Evolutionary conservation across 2,797 vertebrate species (phyloP).

Genomic region (Mus spretus): DNA sequence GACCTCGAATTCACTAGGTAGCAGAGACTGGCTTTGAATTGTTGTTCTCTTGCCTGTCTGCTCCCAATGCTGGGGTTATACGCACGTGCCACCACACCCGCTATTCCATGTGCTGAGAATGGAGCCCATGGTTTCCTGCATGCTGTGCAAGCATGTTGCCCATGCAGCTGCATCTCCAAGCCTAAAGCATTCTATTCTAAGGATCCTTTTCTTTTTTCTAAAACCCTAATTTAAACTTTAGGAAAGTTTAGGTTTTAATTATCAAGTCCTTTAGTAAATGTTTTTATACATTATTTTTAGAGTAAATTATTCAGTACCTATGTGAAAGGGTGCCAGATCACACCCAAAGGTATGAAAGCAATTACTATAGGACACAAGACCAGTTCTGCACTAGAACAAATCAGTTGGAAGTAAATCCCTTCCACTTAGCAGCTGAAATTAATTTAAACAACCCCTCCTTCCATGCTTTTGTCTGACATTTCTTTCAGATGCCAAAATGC

Average conservation of each 20-base stretch:
- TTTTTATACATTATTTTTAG: background rate
- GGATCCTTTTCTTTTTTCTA: conserved; percentile 5
- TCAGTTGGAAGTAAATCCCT: conserved; percentile 55
- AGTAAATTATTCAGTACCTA: background rate
- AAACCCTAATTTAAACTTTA: conserved; percentile 51
- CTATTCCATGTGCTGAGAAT: background rate
- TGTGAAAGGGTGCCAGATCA: conserved; percentile 48
- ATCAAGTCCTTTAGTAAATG: conserved; percentile 42
- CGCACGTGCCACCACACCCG: background rate
- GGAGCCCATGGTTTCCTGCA: background rate
- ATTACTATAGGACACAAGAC: conserved; percentile 41
- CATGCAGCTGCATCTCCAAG: background rate
- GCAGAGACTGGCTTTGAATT: background rate
- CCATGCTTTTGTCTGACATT: conserved; percentile 61
- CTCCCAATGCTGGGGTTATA: background rate
- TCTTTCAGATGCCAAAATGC: conserved; percentile 65
- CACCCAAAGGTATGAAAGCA: conserved; percentile 67
- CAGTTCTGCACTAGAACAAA: conserved; percentile 14
- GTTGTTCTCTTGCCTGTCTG: background rate
- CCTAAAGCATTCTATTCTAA: conserved; percentile 26
- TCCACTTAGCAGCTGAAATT: conserved; percentile 66
- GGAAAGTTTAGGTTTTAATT: conserved; percentile 63
- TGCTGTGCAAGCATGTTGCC: background rate
- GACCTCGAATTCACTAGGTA: background rate
- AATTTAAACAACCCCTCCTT: conserved; percentile 36